Percentiles rank a stretch among this genome's conserved stretches.
phyloP scores from a whole-genome alignment of 2,888 invertebrate genomes.

The Acanthosepion esculentum region DNA sequence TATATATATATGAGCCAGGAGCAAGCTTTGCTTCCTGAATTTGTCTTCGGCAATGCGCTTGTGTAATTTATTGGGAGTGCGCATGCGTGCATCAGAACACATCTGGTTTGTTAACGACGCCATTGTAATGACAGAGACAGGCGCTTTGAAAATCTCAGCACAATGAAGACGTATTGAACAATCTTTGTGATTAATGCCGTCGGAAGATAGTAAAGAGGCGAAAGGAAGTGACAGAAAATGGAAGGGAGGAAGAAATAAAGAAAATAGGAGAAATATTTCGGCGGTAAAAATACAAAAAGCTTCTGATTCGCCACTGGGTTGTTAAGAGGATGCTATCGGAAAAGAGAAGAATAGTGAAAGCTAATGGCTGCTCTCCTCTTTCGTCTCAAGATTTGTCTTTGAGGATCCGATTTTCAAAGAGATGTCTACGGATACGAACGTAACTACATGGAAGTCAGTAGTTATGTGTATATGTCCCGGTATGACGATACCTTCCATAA shows the following conservation, averaged over 20 bases:
- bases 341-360: not conserved
- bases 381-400: not conserved
- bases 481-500: not conserved
- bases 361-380: not conserved
- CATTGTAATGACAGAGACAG: not conserved
- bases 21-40: not conserved
- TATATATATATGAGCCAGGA: not conserved
- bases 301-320: not conserved
- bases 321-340: not conserved
- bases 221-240: not conserved
- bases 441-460: not conserved
- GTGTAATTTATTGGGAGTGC: not conserved
- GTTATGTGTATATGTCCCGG: not conserved
- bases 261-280: not conserved
- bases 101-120: slow-evolving; percentile 18
- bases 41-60: not conserved
- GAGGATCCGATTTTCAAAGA: not conserved
- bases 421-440: not conserved
- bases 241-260: not conserved
- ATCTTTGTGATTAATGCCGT: not conserved
- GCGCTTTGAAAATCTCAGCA: not conserved
- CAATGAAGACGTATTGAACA: not conserved
- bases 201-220: not conserved
- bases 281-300: not conserved
- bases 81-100: not conserved